Percentiles rank a stretch among this genome's conserved stretches.
These are phyloP conservation scores for Scopus umbretta DNA, from an alignment of 2,113 vertebrate genomes.

Conservation along the genomic window DNA sequence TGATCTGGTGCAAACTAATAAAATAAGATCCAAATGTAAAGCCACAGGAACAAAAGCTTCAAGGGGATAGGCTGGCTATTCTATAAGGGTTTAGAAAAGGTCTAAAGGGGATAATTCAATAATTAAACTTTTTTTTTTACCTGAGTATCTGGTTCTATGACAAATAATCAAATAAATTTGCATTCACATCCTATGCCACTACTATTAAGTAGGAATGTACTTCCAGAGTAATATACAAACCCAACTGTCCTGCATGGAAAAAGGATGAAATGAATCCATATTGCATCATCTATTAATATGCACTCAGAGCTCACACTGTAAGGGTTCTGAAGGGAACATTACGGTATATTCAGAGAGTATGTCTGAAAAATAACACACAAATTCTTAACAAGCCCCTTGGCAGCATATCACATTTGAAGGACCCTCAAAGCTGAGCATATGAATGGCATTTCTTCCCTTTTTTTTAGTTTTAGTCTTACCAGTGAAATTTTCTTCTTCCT, in stretches of 20 bases:
- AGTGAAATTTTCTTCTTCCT: not conserved
- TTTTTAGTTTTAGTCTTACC: not conserved
- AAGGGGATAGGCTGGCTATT: not conserved
- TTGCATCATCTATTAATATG: slow-evolving; percentile 23
- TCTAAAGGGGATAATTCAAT: not conserved
- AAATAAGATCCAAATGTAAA: not conserved
- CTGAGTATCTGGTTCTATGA: not conserved
- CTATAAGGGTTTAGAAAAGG: not conserved
- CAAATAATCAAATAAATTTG: slow-evolving; percentile 12
- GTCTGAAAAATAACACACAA: slow-evolving; percentile 49
- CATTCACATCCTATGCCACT: not conserved
- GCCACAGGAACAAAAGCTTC: not conserved
- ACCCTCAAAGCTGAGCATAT: slow-evolving; percentile 10
- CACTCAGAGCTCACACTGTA: slow-evolving; percentile 40
- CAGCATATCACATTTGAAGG: slow-evolving; percentile 19
- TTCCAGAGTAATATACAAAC: slow-evolving; percentile 18
- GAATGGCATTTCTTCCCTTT: not conserved
- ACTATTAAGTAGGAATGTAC: not conserved
- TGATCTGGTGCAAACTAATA: not conserved
- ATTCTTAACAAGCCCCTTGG: slow-evolving; percentile 36
- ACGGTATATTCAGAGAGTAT: not conserved
- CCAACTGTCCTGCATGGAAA: slow-evolving; percentile 17
- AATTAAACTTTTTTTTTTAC: not conserved
- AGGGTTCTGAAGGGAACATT: slow-evolving; percentile 55
- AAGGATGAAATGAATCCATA: slow-evolving; percentile 9